phyloP scores from a whole-genome alignment of 35 echinoderm and acorn worm species.

The Apostichopus californicus region DNA sequence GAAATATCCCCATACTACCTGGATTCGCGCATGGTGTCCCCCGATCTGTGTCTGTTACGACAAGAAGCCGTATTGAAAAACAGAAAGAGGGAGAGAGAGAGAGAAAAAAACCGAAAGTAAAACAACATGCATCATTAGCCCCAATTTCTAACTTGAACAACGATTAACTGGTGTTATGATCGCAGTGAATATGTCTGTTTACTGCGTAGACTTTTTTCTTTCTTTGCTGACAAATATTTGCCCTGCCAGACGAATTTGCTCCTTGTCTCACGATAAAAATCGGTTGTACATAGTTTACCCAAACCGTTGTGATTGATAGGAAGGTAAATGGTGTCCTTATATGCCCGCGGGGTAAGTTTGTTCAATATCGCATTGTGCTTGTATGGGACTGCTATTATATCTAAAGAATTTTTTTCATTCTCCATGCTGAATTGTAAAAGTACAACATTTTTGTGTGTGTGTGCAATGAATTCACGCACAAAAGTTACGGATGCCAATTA shows the following conservation, averaged over 20 bases:
- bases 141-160: too few species aligned
- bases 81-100: too few species aligned
- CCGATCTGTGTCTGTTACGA: too few species aligned
- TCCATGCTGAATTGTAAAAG: too few species aligned
- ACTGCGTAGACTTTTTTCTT: neutral
- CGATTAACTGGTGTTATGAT: too few species aligned
- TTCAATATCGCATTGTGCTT: conserved; percentile 34
- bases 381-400: neutral
- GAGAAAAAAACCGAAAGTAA: neutral
- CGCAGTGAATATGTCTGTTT: neutral
- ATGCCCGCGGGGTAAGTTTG: conserved; percentile 43
- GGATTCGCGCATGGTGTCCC: too few species aligned
- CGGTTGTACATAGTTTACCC: conserved; percentile 22
- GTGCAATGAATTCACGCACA: neutral
- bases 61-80: too few species aligned
- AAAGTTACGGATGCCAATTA: conserved; percentile 47
- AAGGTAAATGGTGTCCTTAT: conserved; percentile 26
- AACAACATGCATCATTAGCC: too few species aligned
- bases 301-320: conserved; percentile 17
- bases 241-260: conserved; percentile 30
- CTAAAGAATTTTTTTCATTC: too few species aligned
- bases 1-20: too few species aligned
- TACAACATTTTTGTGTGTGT: too few species aligned
- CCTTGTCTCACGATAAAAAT: conserved; percentile 9
- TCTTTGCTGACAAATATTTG: conserved; percentile 45